Percentiles rank a stretch among this genome's conserved stretches.
These are phyloP conservation scores for Grallaria varia DNA, from an alignment of 2,113 vertebrate species.

Conservation along the genomic window DNA sequence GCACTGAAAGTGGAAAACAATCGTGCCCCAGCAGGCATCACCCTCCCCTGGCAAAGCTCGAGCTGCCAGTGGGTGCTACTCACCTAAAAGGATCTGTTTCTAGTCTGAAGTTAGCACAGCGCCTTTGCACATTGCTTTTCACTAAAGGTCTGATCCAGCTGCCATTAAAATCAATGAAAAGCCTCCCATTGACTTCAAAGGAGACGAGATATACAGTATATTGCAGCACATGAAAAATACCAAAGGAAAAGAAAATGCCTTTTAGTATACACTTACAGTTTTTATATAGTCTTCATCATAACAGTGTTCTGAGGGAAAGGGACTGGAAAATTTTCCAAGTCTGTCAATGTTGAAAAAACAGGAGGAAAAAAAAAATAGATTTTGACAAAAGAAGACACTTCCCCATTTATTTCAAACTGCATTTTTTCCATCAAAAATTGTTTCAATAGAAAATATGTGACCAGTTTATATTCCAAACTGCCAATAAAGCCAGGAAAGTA, in stretches of 20 bases:
- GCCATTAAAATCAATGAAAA: slow-evolving; percentile 65
- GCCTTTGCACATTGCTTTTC: slow-evolving; percentile 43
- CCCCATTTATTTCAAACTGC: not conserved
- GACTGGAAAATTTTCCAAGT: not conserved
- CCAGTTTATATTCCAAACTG: not conserved
- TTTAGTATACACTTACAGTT: not conserved
- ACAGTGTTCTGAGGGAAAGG: not conserved
- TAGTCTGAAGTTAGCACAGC: not conserved
- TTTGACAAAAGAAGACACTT: not conserved
- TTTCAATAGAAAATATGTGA: not conserved
- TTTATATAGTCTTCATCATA: not conserved
- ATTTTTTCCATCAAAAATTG: not conserved
- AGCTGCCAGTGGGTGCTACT: slow-evolving; percentile 26
- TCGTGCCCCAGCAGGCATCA: not conserved
- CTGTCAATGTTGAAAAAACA: not conserved
- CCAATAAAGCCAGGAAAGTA: not conserved
- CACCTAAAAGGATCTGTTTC: slow-evolving; percentile 40
- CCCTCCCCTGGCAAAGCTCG: not conserved
- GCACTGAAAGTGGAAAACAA: not conserved
- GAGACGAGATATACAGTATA: not conserved
- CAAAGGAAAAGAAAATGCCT: slow-evolving; percentile 20
- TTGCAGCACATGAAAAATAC: slow-evolving; percentile 38
- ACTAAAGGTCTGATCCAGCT: slow-evolving; percentile 51
- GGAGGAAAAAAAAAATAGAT: not conserved
- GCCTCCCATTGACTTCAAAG: slow-evolving; percentile 55